Conservation (phyloP, 2,113 vertebrate species). For the Raphicerus campestris region DNA sequence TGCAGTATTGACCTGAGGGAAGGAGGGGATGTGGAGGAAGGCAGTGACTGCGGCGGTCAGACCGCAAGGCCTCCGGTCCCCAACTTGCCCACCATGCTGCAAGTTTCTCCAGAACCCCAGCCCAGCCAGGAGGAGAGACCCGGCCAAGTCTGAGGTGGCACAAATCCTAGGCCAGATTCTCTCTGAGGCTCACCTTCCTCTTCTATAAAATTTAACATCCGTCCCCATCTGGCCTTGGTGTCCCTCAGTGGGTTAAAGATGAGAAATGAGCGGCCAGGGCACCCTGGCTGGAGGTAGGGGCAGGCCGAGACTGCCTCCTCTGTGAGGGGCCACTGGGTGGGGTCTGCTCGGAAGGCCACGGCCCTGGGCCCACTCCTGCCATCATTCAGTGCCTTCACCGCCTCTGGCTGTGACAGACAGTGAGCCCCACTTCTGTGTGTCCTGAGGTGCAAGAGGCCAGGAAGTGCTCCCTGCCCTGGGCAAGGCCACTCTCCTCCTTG, state of each 20-base stretch:
- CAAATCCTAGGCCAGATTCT: not conserved
- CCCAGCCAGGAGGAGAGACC: not conserved
- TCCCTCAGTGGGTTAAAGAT: not conserved
- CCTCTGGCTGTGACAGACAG: not conserved
- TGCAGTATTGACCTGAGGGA: conserved; percentile 94
- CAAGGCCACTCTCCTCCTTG: not conserved
- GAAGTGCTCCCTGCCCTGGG: not conserved
- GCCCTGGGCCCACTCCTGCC: not conserved
- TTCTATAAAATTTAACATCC: no score
- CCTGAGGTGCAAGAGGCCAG: not conserved
- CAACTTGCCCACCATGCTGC: not conserved
- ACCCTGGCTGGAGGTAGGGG: not conserved
- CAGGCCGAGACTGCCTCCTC: not conserved
- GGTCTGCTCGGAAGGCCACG: not conserved
- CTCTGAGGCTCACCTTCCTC: not conserved
- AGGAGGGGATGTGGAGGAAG: not conserved
- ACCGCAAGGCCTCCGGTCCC: accelerated
- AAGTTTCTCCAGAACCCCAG: not conserved
- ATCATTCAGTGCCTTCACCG: not conserved
- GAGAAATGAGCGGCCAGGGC: not conserved
- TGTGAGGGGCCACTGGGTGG: accelerated
- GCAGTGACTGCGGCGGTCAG: not conserved
- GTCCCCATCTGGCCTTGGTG: not conserved
- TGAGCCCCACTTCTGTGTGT: accelerated
- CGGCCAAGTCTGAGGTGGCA: not conserved